These are phyloP conservation scores for Furcifer pardalis DNA, from an alignment of 2,797 vertebrate genomes.

Conservation along the genomic window DNA sequence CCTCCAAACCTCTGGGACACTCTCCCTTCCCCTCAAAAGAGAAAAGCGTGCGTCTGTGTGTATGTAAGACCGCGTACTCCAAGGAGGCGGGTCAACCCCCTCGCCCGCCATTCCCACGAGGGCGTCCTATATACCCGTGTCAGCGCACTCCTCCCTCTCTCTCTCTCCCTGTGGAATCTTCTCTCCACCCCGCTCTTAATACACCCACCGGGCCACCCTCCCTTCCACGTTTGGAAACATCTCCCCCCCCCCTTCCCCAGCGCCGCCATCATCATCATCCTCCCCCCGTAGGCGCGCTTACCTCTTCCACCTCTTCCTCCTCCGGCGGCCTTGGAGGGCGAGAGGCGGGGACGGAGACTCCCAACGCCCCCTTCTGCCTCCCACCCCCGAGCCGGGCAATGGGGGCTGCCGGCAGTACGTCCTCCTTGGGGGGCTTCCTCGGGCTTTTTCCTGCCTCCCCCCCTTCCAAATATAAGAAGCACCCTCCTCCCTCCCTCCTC, in stretches of 20 bases:
- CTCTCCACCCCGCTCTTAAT: too few relatives aligned
- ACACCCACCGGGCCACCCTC: conserved; percentile 39
- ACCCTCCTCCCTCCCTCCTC: too few relatives aligned
- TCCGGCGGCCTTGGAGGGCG: not conserved
- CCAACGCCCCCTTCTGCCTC: not conserved
- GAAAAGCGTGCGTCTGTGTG: too few relatives aligned
- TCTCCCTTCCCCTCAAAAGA: too few relatives aligned
- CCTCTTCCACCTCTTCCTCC: not conserved
- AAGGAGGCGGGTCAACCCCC: too few relatives aligned
- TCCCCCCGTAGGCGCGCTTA: not conserved
- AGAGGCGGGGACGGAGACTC: not conserved
- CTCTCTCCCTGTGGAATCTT: too few relatives aligned
- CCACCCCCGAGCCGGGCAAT: not conserved
- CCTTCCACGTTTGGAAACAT: not conserved
- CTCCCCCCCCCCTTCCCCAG: too few relatives aligned
- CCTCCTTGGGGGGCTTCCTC: not conserved
- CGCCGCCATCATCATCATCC: not conserved
- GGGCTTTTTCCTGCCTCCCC: not conserved
- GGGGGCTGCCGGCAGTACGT: not conserved
- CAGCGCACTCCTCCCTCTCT: too few relatives aligned
- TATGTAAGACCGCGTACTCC: too few relatives aligned
- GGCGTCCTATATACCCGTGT: too few relatives aligned
- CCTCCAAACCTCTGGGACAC: too few relatives aligned
- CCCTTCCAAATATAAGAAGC: not conserved
- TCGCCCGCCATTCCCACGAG: too few relatives aligned